phyloP scores from a whole-genome alignment of 2,888 invertebrate genomes.

The Furcula furcula region DNA sequence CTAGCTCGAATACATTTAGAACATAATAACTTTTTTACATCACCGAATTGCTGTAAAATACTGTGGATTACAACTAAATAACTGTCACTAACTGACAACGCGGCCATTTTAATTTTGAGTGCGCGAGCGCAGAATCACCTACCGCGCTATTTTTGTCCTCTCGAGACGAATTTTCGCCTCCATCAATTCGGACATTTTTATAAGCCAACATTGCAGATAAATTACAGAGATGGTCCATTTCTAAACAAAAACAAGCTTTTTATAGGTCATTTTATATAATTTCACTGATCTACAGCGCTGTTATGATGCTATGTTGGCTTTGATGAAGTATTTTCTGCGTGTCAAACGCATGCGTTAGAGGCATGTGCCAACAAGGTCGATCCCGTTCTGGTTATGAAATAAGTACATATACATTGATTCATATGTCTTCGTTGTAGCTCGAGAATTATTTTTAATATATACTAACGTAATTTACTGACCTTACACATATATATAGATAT shows the following conservation, averaged over 20 bases:
- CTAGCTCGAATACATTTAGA: conserved; percentile 40
- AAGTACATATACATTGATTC: conserved; percentile 47
- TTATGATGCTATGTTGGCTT: conserved; percentile 55
- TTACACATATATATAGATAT: too few species aligned
- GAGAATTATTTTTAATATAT: conserved; percentile 12
- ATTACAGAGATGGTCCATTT: conserved; percentile 69
- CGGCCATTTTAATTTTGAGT: conserved; percentile 59
- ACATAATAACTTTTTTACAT: conserved; percentile 43
- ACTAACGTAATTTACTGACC: too few species aligned
- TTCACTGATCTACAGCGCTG: conserved; percentile 64
- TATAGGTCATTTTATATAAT: conserved; percentile 73
- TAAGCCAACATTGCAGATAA: conserved; percentile 67
- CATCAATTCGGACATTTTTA: conserved; percentile 65
- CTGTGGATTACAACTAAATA: conserved; percentile 54
- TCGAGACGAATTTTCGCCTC: conserved; percentile 60
- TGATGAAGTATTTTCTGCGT: conserved; percentile 60
- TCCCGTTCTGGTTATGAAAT: conserved; percentile 33
- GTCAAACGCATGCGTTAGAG: conserved; percentile 53
- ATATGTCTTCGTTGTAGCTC: conserved; percentile 22
- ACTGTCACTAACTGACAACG: conserved; percentile 54
- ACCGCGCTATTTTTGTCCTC: conserved; percentile 59
- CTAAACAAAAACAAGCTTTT: conserved; percentile 75
- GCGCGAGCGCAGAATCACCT: conserved; percentile 55
- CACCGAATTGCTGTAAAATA: conserved; percentile 55
- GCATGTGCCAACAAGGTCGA: conserved; percentile 53